Conservation (phyloP, 1,140 invertebrate species). For the Anagrus nilaparvatae region DNA sequence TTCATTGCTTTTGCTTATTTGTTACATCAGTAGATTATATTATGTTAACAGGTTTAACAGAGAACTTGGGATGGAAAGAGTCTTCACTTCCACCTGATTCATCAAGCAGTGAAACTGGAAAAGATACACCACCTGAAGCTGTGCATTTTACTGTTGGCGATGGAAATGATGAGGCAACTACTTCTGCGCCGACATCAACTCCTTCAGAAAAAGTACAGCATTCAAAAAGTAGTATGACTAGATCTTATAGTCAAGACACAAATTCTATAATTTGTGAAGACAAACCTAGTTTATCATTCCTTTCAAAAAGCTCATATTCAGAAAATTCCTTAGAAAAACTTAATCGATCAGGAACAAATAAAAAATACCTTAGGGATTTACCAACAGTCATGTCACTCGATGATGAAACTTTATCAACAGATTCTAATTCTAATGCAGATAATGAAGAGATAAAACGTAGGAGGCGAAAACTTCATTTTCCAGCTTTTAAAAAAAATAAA, state of each 20-base stretch:
- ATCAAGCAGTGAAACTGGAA: constrained; percentile 38
- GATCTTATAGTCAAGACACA: constrained; percentile 37
- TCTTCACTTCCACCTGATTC: constrained; percentile 38
- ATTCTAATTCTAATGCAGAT: constrained; percentile 43
- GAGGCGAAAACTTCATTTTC: constrained; percentile 39
- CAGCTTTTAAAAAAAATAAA: constrained; percentile 36
- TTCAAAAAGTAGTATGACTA: constrained; percentile 21
- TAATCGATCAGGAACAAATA: constrained; percentile 11
- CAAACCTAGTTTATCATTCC: constrained; percentile 25
- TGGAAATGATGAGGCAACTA: constrained; percentile 21
- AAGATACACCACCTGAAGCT: constrained; percentile 34
- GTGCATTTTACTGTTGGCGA: constrained; percentile 35
- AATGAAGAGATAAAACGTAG: constrained; percentile 39
- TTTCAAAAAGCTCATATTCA: constrained; percentile 39
- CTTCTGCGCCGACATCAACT: not conserved
- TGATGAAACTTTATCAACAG: constrained; percentile 43
- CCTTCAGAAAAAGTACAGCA: not conserved
- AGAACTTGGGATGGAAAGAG: constrained; percentile 36
- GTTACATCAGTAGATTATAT: constrained; percentile 21
- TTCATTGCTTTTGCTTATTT: too few species aligned
- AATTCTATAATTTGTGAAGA: constrained; percentile 29
- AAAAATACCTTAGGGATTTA: constrained; percentile 27
- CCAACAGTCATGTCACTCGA: constrained; percentile 32
- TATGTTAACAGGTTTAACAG: constrained; percentile 33
- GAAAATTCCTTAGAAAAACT: constrained; percentile 32